These are phyloP conservation scores for Mylabris sibirica DNA, from an alignment of 2,888 invertebrate species.

Conservation along the genomic window DNA sequence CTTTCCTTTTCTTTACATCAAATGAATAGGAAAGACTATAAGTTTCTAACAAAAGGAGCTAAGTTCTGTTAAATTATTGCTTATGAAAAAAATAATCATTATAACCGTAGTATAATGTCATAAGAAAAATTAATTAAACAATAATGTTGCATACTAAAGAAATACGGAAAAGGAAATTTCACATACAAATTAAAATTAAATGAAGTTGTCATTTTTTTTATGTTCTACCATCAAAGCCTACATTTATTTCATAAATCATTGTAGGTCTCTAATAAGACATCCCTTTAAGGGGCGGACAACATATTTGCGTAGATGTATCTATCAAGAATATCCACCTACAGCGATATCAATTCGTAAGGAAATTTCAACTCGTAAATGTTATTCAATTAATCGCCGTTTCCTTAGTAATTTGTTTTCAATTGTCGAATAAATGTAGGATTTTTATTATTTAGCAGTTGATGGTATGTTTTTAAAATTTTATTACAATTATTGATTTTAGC, in stretches of 20 bases:
- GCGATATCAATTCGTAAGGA: background rate
- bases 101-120: background rate
- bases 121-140: background rate
- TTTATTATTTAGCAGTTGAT: background rate
- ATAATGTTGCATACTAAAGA: background rate
- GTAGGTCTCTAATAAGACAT: background rate
- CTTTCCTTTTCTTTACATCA: conserved; percentile 15
- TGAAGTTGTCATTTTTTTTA: background rate
- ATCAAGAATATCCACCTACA: conserved; percentile 10
- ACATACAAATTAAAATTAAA: background rate
- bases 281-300: conserved; percentile 5
- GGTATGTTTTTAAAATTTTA: background rate
- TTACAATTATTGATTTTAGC: background rate
- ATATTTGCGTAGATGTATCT: conserved; percentile 12
- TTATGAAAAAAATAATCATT: background rate
- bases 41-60: background rate
- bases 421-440: background rate
- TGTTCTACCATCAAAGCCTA: conserved; percentile 4
- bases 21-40: conserved; percentile 3
- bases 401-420: background rate
- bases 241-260: conserved; percentile 11
- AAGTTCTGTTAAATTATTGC: background rate
- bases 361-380: background rate
- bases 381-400: background rate
- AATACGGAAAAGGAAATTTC: background rate